These are phyloP conservation scores for Rhogogaster chlorosoma DNA, from an alignment of 2,888 invertebrate genomes.

Conservation along the genomic window DNA sequence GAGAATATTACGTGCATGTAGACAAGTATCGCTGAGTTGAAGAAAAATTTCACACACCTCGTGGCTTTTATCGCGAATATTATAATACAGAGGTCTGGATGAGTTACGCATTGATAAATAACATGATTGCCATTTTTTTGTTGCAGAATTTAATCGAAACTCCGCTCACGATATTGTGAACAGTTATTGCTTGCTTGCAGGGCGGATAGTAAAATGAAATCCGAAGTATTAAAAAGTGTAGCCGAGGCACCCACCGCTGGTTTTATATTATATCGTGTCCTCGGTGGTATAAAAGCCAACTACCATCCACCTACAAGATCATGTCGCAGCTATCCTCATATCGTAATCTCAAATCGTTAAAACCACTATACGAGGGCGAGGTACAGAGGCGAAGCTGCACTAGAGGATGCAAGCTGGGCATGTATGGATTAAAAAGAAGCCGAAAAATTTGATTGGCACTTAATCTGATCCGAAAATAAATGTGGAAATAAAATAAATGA, in stretches of 20 bases:
- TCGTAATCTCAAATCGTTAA: constrained; percentile 43
- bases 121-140: background rate
- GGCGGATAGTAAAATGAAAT: background rate
- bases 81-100: background rate
- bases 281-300: constrained; percentile 14
- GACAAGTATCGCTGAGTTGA: background rate
- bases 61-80: background rate
- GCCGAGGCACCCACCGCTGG: background rate
- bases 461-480: background rate
- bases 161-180: background rate
- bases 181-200: background rate
- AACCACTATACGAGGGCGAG: constrained; percentile 28
- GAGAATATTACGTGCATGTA: background rate
- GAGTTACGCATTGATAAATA: background rate
- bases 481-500: background rate
- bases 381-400: background rate
- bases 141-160: background rate
- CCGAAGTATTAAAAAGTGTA: background rate
- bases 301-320: constrained; percentile 28
- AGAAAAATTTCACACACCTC: background rate
- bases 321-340: background rate
- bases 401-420: background rate
- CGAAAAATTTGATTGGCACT: background rate
- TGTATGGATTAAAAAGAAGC: background rate
- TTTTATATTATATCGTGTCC: constrained; percentile 29